phyloP scores from a whole-genome alignment of 2,888 invertebrate genomes.

The Plemyria rubiginata region DNA sequence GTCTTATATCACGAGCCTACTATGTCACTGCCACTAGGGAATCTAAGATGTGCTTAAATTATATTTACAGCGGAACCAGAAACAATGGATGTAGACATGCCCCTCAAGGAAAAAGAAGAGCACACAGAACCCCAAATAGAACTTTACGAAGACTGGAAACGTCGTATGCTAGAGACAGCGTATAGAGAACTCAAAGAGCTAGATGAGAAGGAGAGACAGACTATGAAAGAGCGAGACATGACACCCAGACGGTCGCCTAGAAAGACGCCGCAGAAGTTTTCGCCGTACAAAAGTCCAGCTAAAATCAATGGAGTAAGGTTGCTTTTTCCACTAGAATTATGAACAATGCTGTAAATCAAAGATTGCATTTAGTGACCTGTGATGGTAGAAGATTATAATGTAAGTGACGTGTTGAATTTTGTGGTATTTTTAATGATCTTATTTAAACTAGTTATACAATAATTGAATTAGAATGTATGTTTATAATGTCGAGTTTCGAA shows the following conservation, averaged over 20 bases:
- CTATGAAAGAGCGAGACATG: conserved; percentile 22
- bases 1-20: too few species aligned
- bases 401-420: conserved; percentile 5
- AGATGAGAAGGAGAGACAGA: conserved; percentile 37
- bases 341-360: conserved; percentile 25
- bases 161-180: conserved; percentile 82
- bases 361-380: not conserved
- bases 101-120: conserved; percentile 49
- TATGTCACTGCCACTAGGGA: too few species aligned
- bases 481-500: not conserved
- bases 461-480: not conserved
- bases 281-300: conserved; percentile 63
- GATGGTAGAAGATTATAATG: not conserved
- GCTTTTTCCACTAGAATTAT: conserved; percentile 62
- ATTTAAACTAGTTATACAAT: not conserved
- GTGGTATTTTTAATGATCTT: not conserved
- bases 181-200: conserved; percentile 61
- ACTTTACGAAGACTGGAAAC: conserved; percentile 86
- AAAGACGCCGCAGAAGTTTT: conserved; percentile 66
- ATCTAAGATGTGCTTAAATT: too few species aligned
- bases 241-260: conserved; percentile 66
- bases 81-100: conserved; percentile 58
- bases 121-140: conserved; percentile 67
- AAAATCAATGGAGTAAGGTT: conserved; percentile 62
- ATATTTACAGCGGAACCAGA: conserved; percentile 51